These are phyloP conservation scores for Gortyna flavago DNA, from an alignment of 2,888 invertebrate species.

Conservation along the genomic window DNA sequence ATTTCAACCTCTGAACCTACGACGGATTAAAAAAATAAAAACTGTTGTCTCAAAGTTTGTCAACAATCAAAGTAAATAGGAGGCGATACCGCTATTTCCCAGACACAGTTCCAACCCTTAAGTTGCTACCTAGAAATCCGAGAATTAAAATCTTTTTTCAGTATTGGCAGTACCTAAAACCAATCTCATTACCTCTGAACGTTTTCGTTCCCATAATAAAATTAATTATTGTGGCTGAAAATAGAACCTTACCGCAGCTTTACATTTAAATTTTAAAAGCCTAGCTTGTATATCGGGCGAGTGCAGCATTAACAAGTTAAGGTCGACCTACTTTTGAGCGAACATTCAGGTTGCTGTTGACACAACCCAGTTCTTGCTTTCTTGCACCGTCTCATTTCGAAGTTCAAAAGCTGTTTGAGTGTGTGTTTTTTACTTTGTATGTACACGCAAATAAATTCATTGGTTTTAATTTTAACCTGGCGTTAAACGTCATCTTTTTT, in stretches of 20 bases:
- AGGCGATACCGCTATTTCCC: background rate
- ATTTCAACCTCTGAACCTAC: background rate
- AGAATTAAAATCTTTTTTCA: background rate
- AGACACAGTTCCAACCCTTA: background rate
- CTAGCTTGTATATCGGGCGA: slow-evolving; percentile 31
- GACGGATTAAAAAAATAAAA: too few species aligned
- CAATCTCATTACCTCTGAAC: slow-evolving; percentile 19
- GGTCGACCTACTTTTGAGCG: slow-evolving; percentile 70
- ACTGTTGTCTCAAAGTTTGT: too few species aligned
- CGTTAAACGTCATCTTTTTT: background rate
- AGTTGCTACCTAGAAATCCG: background rate
- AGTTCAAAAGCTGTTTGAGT: slow-evolving; percentile 54
- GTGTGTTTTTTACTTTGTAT: slow-evolving; percentile 15
- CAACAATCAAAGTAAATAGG: background rate
- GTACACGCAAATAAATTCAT: slow-evolving; percentile 18
- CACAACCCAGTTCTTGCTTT: slow-evolving; percentile 72
- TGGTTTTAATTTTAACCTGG: background rate
- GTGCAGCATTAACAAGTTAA: slow-evolving; percentile 65
- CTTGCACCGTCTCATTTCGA: slow-evolving; percentile 60
- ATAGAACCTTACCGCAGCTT: slow-evolving; percentile 33
- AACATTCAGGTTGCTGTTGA: slow-evolving; percentile 72
- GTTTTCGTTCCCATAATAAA: slow-evolving; percentile 24
- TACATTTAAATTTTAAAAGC: slow-evolving; percentile 49
- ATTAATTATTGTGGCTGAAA: slow-evolving; percentile 27
- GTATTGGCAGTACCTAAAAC: background rate